phyloP scores from a whole-genome alignment of 2,113 vertebrate genomes.

The Chroicocephalus ridibundus region DNA sequence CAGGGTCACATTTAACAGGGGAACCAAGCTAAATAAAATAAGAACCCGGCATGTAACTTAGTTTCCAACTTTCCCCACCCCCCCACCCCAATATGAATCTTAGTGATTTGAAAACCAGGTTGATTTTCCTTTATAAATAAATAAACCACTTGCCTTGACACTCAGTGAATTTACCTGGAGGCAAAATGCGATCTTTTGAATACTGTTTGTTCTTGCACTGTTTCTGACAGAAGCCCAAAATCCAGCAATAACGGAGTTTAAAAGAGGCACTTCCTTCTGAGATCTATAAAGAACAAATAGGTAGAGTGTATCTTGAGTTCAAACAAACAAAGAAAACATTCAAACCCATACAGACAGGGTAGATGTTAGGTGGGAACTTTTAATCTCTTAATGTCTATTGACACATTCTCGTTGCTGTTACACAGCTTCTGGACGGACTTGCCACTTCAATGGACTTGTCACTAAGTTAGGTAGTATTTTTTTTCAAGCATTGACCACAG shows the following conservation, averaged over 20 bases:
- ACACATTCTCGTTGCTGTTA: neutral
- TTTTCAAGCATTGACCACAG: neutral
- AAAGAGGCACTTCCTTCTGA: neutral
- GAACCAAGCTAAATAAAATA: constrained; percentile 46
- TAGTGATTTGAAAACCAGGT: neutral
- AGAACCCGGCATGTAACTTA: neutral
- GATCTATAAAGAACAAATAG: neutral
- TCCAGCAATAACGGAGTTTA: neutral
- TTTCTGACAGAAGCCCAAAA: neutral
- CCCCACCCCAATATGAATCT: neutral
- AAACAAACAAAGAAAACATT: neutral
- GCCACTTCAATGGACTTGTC: neutral
- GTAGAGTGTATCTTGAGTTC: neutral
- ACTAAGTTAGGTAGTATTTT: neutral
- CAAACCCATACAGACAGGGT: neutral
- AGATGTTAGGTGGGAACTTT: neutral
- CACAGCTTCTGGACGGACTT: neutral
- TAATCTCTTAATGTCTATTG: neutral
- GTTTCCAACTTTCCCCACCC: neutral
- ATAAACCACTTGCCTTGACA: neutral
- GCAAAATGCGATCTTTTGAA: constrained; percentile 13
- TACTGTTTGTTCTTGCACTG: neutral
- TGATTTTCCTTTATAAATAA: constrained; percentile 23
- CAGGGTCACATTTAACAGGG: constrained; percentile 64
- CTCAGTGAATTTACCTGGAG: neutral